phyloP scores from a whole-genome alignment of 2,797 vertebrate species.

The Pogoniulus pusillus region DNA sequence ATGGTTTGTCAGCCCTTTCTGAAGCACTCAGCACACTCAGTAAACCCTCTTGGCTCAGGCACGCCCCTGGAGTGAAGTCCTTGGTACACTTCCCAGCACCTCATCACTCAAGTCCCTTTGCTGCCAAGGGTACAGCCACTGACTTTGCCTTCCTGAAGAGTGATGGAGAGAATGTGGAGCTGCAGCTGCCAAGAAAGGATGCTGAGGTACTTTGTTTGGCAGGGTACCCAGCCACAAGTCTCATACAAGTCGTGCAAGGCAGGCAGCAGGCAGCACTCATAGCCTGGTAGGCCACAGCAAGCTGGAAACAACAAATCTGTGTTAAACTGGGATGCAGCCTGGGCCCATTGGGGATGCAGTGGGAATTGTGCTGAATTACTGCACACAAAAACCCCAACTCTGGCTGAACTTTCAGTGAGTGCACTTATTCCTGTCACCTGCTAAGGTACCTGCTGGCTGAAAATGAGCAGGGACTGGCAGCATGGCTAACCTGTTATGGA shows the following conservation, averaged over 20 bases:
- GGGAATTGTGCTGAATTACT: background rate
- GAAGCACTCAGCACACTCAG: background rate
- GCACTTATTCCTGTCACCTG: background rate
- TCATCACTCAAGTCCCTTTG: background rate
- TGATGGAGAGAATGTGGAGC: background rate
- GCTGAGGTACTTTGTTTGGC: background rate
- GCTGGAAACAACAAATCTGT: background rate
- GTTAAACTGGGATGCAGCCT: background rate
- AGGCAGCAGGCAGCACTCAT: background rate
- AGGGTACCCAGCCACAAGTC: background rate
- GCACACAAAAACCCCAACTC: background rate
- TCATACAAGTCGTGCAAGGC: background rate
- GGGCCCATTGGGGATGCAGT: background rate
- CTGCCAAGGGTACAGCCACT: background rate
- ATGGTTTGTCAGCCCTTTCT: background rate
- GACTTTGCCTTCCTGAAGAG: background rate
- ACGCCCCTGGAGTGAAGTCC: background rate
- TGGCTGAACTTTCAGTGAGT: background rate
- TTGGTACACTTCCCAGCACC: background rate
- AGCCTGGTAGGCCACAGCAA: background rate
- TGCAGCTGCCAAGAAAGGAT: background rate
- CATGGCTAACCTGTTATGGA: background rate
- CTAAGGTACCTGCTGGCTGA: background rate
- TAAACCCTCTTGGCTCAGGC: background rate
- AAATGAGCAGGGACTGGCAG: background rate